Base-by-base conservation (phyloP, 2,888 invertebrate genomes). In the Drosophila aldrichi region DNA sequence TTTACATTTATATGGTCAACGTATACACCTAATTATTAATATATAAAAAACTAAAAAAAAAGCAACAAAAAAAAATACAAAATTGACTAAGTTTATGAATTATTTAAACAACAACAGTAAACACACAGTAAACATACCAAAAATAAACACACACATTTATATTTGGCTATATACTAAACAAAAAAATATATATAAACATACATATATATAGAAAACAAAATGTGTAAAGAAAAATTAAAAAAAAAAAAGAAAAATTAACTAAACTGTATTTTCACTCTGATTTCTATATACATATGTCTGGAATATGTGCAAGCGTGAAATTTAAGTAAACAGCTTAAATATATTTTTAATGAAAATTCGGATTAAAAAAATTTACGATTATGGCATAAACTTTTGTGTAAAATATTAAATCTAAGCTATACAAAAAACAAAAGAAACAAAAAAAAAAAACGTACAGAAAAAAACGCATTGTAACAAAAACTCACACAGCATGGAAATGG, bases 301-400 rank as follows among this genome's bases (percentile, higher is more conserved):
- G 67, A 63, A 65, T 55, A 70, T 70, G 66, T 65, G 87, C 81
- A 77, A 74, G 81, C 57, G 76, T 67, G 55, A 79, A 73, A 70
- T 85, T 85, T 82, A 82, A 81, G 85, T 73, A 70, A 78, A 69
- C 65, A n/a, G 83, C 81, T 81, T 88, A 66, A 88, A 78, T 88
- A 88, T 84, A 88, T 78, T 88, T 83, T 83, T 82, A 83, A 77
- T 62, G 68, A 71, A 38, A 58, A 74, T 86, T 85, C 64, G 82
- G 74, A 82, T 34, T 74, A 71, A 88, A 73, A 85, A 82, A 77
- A 77, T 62, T 65, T 88, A 88, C 77, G 74, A 86, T 86, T 83
- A 86, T 83, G 89, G 75, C 88, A 88, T 88, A 86, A 76, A 81
- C 74, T 89, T 84, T 83, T 81, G 84, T 84, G 85, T 87, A 89